Evolutionary conservation across 2,888 invertebrate genomes (phyloP).

Genomic region (Epistrophe grossulariae): DNA sequence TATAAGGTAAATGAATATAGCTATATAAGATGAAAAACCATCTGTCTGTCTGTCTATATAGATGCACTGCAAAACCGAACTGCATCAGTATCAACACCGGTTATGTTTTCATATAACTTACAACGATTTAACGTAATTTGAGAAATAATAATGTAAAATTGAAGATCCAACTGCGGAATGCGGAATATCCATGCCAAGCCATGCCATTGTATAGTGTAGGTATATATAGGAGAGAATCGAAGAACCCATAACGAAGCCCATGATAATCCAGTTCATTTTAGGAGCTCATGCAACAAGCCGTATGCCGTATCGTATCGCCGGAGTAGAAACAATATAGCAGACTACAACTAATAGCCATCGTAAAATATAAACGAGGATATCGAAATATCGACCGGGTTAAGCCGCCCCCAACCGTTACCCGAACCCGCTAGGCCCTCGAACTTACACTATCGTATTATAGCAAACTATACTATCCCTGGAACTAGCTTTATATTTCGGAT

Average conservation of each 20-base stretch:
- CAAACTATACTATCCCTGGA: neutral
- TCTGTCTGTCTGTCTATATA: conserved; percentile 41
- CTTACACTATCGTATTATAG: neutral
- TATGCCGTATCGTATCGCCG: conserved; percentile 61
- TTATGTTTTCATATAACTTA: conserved; percentile 73
- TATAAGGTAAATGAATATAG: neutral
- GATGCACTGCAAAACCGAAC: neutral
- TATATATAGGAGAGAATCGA: conserved; percentile 19
- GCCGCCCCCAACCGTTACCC: conserved; percentile 51
- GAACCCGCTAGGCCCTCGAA: conserved; percentile 11
- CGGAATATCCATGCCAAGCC: conserved; percentile 50
- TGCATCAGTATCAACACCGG: conserved; percentile 63
- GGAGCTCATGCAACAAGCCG: conserved; percentile 48
- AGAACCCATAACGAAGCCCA: conserved; percentile 59
- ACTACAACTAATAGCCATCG: conserved; percentile 74
- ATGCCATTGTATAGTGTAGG: neutral
- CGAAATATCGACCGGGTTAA: conserved; percentile 60
- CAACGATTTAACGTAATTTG: conserved; percentile 75
- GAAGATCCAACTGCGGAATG: conserved; percentile 71
- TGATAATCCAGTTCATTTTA: conserved; percentile 73
- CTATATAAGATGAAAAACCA: conserved; percentile 24
- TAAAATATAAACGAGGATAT: conserved; percentile 75
- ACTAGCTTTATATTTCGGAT: conserved; percentile 52
- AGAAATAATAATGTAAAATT: conserved; percentile 73
- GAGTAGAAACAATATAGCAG: conserved; percentile 71